phyloP scores from a whole-genome alignment of 2,113 vertebrate genomes.

The Atlantisia rogersi region DNA sequence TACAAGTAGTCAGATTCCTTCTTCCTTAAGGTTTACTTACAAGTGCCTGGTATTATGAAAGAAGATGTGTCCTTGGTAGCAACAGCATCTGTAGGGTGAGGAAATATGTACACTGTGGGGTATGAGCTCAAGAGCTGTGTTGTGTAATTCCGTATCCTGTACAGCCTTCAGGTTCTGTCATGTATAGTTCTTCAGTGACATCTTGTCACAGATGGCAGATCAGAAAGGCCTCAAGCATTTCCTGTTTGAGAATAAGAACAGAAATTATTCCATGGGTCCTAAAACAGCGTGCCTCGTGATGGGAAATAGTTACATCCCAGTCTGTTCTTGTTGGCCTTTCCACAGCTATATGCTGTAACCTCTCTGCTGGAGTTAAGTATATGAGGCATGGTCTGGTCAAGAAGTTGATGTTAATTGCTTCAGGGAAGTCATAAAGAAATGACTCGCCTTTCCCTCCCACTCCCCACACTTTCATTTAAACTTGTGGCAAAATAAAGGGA shows the following conservation, averaged over 20 bases:
- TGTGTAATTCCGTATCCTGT: neutral
- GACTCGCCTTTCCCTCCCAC: neutral
- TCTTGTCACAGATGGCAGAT: neutral
- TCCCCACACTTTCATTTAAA: neutral
- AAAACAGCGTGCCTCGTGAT: neutral
- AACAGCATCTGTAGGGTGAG: neutral
- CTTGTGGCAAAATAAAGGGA: neutral
- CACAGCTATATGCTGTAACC: neutral
- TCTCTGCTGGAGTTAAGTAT: neutral
- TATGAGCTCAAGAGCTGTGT: neutral
- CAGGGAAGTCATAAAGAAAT: neutral
- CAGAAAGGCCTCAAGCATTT: neutral
- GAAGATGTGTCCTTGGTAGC: neutral
- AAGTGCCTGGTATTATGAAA: neutral
- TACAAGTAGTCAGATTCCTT: neutral
- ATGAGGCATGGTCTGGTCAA: neutral
- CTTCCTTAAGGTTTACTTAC: neutral
- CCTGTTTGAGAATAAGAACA: neutral
- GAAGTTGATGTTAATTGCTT: neutral
- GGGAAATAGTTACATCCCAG: neutral
- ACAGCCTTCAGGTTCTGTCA: neutral
- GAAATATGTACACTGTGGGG: neutral
- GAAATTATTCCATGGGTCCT: neutral
- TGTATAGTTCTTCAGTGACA: neutral
- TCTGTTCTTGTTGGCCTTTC: neutral